phyloP scores from a whole-genome alignment of 2,113 vertebrate genomes.

The Leptobrachium ailaonicum region DNA sequence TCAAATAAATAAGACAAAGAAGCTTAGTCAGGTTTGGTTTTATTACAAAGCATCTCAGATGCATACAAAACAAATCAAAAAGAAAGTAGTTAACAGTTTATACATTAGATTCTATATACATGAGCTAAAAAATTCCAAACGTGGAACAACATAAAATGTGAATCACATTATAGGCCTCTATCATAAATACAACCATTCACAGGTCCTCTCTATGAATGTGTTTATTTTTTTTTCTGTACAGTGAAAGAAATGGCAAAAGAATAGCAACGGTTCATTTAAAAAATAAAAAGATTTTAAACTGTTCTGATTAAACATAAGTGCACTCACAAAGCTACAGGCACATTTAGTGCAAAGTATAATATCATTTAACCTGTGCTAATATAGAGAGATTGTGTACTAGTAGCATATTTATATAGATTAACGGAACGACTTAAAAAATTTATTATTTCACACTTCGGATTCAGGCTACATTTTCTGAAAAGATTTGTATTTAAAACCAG shows the following conservation, averaged over 20 bases:
- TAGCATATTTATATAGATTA: no score
- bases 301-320: no score
- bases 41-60: constrained; percentile 40
- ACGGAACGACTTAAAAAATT: no score
- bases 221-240: constrained; percentile 5
- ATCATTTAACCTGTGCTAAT: no score
- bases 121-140: constrained; percentile 69
- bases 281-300: not conserved
- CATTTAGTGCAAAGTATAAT: no score
- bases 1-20: not conserved
- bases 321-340: no score
- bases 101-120: constrained; percentile 63
- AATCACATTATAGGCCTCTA: constrained; percentile 66
- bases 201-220: constrained; percentile 49
- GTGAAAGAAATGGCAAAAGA: not conserved
- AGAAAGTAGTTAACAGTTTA: not conserved
- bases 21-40: not conserved
- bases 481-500: no score
- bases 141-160: constrained; percentile 69
- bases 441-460: no score
- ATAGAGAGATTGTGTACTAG: no score
- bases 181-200: constrained; percentile 56
- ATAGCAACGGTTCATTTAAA: not conserved
- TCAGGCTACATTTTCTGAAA: no score
- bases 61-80: constrained; percentile 33